Percentiles rank a stretch among this genome's conserved stretches.
These are phyloP conservation scores for Glaucomys volans DNA, from an alignment of 2,113 vertebrate species.

Conservation along the genomic window DNA sequence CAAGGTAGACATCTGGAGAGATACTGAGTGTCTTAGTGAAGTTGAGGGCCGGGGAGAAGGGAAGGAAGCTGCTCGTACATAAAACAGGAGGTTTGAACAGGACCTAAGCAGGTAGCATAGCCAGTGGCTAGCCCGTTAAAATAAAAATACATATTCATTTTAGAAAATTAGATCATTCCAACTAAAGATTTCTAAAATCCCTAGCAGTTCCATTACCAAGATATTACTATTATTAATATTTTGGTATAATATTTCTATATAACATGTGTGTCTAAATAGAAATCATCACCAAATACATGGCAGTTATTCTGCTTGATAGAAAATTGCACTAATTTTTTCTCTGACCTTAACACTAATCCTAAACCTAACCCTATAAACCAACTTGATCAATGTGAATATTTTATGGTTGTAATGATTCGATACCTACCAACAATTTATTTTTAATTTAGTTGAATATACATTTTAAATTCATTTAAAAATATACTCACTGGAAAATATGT, in stretches of 20 bases:
- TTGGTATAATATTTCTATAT: not conserved
- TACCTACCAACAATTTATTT: not conserved
- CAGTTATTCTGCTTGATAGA: not conserved
- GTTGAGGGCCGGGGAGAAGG: not conserved
- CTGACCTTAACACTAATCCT: too few species aligned
- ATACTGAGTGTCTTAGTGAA: not conserved
- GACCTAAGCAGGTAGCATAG: not conserved
- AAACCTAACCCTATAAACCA: too few species aligned
- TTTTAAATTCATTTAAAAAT: slow-evolving; percentile 19
- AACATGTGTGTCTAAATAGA: not conserved
- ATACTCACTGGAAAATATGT: not conserved
- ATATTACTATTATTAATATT: not conserved
- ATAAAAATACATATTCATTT: not conserved
- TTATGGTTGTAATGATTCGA: not conserved
- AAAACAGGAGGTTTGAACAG: not conserved
- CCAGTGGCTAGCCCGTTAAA: not conserved
- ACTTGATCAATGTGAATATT: not conserved
- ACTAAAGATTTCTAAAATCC: not conserved
- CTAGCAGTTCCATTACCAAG: not conserved
- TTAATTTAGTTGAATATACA: not conserved
- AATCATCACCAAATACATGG: not conserved
- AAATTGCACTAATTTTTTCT: too few species aligned
- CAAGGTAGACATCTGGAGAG: not conserved
- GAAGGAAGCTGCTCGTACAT: not conserved
- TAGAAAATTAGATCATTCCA: not conserved